Evolutionary conservation across 1,140 invertebrate species (phyloP), one percentile per base, ranked within the genome.

Genomic region (Ylistrum balloti): DNA sequence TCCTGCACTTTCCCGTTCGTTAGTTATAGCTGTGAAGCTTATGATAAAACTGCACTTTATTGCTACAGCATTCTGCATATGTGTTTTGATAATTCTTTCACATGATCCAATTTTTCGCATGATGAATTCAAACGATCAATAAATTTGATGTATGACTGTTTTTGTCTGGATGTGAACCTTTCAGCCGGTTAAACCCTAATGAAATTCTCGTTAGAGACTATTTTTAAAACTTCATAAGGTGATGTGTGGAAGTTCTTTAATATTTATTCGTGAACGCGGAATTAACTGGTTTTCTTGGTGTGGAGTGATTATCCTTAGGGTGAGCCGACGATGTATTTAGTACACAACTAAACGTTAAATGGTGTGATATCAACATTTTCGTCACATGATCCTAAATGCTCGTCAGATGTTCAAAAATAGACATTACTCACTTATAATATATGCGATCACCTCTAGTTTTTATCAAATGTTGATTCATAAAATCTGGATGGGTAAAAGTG

Each of bases 321-420:
- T 48, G 45, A 20, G 22, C 41, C 28, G 22, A 28, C 56, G n/a
- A 74, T 74, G n/a, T 28, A 9, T 22, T n/a, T 74, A 28, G 7
- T 74, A 74, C 7, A 74, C 28, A n/a, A 74, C 56, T 74, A 74
- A 74, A 28, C 45, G n/a, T 3, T n/a, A 3, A 74, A 74, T 74
- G 56, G 56, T 5, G n/a, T 7, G 56, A 74, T 74, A 74, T 74
- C 56, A 74, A n/a, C 20, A 74, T 74, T 28, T 74, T 74, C n/a
- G 56, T 74, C 35, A 38, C 35, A 38, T 7, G 35, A 38, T 7
- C 5, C 5, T 13, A 7, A 38, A 13, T 38, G 35, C 35, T 13
- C 13, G 35, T 38, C 56, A 74, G 56, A 74, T 28, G 56, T 74
- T 28, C 56, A 74, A 74, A 74, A 74, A 74, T 74, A 74, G 56